Conservation (phyloP, 1,140 invertebrate species). For the Chrysomallon squamiferum region DNA sequence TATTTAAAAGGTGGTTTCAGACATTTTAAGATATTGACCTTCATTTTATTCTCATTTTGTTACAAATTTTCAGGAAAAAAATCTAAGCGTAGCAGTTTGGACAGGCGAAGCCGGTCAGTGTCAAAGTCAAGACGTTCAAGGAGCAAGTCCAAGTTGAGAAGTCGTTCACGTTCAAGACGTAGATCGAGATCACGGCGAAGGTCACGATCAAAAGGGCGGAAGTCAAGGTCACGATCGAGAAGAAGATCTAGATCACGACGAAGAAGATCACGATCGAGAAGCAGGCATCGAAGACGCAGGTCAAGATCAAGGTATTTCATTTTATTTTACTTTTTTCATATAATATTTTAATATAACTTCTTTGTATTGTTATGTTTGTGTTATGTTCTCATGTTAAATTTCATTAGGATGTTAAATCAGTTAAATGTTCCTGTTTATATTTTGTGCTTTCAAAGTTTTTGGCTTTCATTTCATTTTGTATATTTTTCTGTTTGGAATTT, state of each 20-base stretch:
- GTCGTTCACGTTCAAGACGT: conserved; percentile 43
- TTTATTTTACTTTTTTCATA: conserved; percentile 3
- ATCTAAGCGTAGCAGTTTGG: neutral
- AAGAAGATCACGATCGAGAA: conserved; percentile 18
- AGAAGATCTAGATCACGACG: conserved; percentile 17
- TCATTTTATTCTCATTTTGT: neutral
- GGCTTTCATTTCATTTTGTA: no score
- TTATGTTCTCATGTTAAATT: no score
- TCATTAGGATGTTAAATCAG: no score
- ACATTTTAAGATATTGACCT: neutral
- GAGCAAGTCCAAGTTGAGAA: conserved; percentile 11
- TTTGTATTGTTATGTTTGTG: no score
- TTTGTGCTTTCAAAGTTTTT: no score
- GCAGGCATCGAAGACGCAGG: neutral
- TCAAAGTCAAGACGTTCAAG: neutral
- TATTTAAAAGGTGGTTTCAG: no score
- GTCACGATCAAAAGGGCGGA: conserved; percentile 35
- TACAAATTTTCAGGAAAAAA: neutral
- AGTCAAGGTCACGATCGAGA: conserved; percentile 34
- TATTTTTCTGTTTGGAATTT: no score
- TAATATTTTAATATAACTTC: no score
- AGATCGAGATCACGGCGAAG: conserved; percentile 35
- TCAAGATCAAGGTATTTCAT: conserved; percentile 15
- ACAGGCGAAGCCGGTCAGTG: neutral
- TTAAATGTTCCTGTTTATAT: no score